A percentile compares a stretch with the other conserved stretches of the same genome.
Conservation (phyloP, 2,888 invertebrate genomes). For the Agriotes lineatus region DNA sequence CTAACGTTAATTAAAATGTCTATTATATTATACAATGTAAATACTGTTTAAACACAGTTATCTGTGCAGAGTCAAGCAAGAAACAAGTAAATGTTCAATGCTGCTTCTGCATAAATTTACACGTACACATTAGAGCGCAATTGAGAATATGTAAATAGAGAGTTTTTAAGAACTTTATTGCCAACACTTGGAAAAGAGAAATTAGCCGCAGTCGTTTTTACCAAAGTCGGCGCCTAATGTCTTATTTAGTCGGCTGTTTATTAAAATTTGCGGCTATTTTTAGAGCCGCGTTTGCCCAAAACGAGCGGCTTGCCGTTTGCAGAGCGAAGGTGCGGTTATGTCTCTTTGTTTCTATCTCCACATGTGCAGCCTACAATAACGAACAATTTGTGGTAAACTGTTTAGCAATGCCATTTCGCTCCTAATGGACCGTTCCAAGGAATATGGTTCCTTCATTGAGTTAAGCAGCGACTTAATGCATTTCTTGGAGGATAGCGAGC, state of each 20-base stretch:
- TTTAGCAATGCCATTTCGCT: constrained; percentile 1
- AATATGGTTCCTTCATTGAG: constrained; percentile 7
- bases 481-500: constrained; percentile 4
- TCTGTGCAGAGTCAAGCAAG: no score
- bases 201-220: constrained; percentile 18
- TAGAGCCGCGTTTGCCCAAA: constrained; percentile 14
- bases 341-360: constrained; percentile 19
- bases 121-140: constrained; percentile 20
- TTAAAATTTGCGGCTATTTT: constrained; percentile 10
- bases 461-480: neutral
- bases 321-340: constrained; percentile 13
- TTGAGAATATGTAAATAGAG: constrained; percentile 17
- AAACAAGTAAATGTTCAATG: no score
- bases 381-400: constrained; percentile 2
- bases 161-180: constrained; percentile 27
- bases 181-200: constrained; percentile 26
- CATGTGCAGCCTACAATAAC: constrained; percentile 7
- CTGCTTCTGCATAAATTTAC: no score
- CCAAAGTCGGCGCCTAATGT: neutral
- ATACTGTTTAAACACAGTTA: no score
- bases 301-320: constrained; percentile 18
- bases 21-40: no score
- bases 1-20: no score
- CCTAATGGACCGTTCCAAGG: neutral
- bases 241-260: constrained; percentile 3